Conservation (phyloP, 1,140 invertebrate genomes). For the Diorhabda sublineata region DNA sequence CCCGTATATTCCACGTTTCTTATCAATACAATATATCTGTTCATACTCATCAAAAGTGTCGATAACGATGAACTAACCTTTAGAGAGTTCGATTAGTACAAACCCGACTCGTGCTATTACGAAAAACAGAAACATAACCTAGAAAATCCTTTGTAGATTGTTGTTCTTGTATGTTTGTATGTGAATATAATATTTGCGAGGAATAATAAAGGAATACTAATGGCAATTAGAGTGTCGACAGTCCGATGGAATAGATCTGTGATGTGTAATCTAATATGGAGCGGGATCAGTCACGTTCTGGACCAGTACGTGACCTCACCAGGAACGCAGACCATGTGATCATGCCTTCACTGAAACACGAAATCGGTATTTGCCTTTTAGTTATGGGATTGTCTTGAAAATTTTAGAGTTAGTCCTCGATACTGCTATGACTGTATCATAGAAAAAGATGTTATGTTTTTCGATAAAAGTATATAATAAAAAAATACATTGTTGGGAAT, state of each 20-base stretch:
- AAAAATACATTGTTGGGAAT: no score
- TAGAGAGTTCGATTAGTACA: no score
- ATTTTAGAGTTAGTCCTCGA: no score
- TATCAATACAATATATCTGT: no score
- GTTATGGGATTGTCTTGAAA: conserved; percentile 11
- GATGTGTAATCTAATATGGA: conserved; percentile 44
- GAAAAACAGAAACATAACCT: neutral
- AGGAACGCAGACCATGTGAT: conserved; percentile 41
- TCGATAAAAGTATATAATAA: no score
- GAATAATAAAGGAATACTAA: conserved; percentile 34
- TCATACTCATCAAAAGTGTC: no score
- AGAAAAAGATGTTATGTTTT: no score
- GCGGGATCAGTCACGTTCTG: conserved; percentile 42
- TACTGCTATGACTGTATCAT: no score
- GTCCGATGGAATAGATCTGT: conserved; percentile 36
- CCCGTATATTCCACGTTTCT: no score
- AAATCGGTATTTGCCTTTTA: conserved; percentile 40
- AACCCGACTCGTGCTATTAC: neutral
- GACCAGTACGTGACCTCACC: conserved; percentile 41
- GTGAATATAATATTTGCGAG: conserved; percentile 7
- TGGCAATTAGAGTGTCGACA: conserved; percentile 37
- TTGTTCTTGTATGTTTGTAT: conserved; percentile 7
- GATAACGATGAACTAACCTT: no score
- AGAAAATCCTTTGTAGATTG: conserved; percentile 2
- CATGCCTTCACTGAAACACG: conserved; percentile 24